phyloP scores from a whole-genome alignment of 2,888 invertebrate genomes.

The Eupithecia tripunctaria region DNA sequence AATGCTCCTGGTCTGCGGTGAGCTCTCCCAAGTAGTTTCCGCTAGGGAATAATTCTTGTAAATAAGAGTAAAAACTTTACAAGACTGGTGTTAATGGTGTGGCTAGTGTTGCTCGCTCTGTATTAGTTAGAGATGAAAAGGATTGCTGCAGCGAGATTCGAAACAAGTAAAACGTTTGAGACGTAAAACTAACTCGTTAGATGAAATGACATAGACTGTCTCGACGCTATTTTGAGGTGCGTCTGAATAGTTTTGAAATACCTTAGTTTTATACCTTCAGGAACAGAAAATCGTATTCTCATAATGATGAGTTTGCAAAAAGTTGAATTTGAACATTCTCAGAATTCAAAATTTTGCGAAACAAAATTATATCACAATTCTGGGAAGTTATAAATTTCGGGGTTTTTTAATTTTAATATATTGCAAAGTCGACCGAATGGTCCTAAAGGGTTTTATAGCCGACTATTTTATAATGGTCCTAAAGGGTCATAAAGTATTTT shows the following conservation, averaged over 20 bases:
- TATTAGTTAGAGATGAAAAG: conserved; percentile 21
- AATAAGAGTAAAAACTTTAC: conserved; percentile 46
- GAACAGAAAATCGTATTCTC: no score
- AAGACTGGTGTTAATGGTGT: conserved; percentile 34
- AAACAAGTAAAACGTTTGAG: background rate
- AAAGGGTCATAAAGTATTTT: no score
- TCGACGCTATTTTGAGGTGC: background rate
- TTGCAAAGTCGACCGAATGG: no score
- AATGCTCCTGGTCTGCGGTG: conserved; percentile 36
- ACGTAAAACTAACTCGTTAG: background rate
- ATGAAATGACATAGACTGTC: background rate
- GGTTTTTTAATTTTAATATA: no score
- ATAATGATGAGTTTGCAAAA: no score
- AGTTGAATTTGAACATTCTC: no score
- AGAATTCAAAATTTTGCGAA: no score
- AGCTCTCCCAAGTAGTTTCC: conserved; percentile 34
- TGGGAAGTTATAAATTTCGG: no score
- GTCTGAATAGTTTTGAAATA: background rate
- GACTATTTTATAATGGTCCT: no score
- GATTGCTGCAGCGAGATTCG: conserved; percentile 4
- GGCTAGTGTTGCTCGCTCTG: conserved; percentile 10
- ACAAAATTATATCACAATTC: no score
- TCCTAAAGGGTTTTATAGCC: no score
- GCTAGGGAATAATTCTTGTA: conserved; percentile 46
- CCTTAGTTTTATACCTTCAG: background rate